Evolutionary conservation across 2,888 invertebrate species (phyloP).

Genomic region (Eupithecia subfuscata): DNA sequence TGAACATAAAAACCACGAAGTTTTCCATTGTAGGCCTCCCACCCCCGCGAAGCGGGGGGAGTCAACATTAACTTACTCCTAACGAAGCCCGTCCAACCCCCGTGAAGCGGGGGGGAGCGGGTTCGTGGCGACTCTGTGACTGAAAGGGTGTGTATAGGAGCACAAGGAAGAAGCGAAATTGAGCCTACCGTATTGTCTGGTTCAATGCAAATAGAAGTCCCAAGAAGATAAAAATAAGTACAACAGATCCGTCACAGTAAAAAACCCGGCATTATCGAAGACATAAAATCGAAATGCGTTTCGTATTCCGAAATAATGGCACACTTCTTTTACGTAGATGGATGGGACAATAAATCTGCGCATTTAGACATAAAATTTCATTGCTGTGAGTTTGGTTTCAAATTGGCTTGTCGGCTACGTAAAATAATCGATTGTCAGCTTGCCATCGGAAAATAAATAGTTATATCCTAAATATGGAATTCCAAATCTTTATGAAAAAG

Average conservation of each 20-base stretch:
- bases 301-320: constrained; percentile 48
- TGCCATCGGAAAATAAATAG: background rate
- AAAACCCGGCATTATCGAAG: constrained; percentile 18
- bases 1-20: too few species aligned
- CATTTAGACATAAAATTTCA: constrained; percentile 24
- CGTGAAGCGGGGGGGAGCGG: too few species aligned
- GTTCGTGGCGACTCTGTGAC: too few species aligned
- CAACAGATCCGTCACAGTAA: background rate
- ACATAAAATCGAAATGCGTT: constrained; percentile 38
- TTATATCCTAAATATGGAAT: background rate
- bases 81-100: too few species aligned
- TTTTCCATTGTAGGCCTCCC: too few species aligned
- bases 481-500: background rate
- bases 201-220: background rate
- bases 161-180: too few species aligned
- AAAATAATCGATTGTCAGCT: background rate
- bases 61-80: too few species aligned
- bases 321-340: constrained; percentile 43
- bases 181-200: too few species aligned
- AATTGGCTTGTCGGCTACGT: background rate
- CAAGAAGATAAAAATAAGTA: background rate
- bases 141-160: too few species aligned
- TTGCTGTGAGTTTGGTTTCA: background rate
- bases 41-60: too few species aligned
- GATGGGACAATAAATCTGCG: constrained; percentile 49